Evolutionary conservation across 2,888 invertebrate species (phyloP).

Genomic region (Lucinisca nassula): DNA sequence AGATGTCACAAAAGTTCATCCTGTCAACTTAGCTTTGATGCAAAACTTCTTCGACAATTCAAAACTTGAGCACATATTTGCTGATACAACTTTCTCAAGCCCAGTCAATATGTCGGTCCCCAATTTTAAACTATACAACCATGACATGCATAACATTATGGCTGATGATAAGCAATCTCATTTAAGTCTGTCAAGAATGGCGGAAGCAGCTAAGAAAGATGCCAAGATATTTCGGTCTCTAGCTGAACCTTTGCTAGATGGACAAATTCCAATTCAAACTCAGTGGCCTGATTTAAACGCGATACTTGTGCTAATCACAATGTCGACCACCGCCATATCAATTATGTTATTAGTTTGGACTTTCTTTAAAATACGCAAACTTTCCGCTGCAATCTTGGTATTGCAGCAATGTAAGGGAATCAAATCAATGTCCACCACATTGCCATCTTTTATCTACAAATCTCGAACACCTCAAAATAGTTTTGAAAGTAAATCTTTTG

Average conservation of each 20-base stretch:
- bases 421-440: neutral
- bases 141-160: neutral
- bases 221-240: neutral
- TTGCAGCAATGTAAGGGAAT: neutral
- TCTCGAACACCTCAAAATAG: neutral
- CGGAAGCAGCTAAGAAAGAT: conserved; percentile 19
- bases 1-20: conserved; percentile 5
- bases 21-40: conserved; percentile 23
- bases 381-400: neutral
- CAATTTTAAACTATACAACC: conserved; percentile 14
- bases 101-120: no score
- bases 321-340: neutral
- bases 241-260: neutral
- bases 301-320: neutral
- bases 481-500: neutral
- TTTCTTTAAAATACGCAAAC: neutral
- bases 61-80: no score
- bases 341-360: neutral
- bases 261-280: neutral
- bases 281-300: neutral
- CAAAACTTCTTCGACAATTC: conserved; percentile 30
- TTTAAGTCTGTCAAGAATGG: conserved; percentile 16
- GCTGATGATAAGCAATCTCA: conserved; percentile 23
- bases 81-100: no score
- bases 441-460: conserved; percentile 13